phyloP scores from a whole-genome alignment of 1,140 invertebrate species.

The Drosophila sp. region DNA sequence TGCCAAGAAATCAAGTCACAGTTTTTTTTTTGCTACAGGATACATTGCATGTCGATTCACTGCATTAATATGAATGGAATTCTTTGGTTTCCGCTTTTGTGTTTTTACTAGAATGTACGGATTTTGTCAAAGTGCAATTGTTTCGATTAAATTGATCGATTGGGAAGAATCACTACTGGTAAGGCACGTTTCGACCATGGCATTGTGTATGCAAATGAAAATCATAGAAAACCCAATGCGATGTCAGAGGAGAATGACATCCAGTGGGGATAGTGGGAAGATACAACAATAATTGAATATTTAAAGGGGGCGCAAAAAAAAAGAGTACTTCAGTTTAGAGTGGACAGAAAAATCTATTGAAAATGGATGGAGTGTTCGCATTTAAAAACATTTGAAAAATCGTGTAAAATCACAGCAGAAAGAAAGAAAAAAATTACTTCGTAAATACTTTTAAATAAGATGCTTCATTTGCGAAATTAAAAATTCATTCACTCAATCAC shows the following conservation, averaged over 20 bases:
- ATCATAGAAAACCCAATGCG: slow-evolving; percentile 14
- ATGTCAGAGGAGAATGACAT: not conserved
- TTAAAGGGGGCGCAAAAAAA: slow-evolving; percentile 18
- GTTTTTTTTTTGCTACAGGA: not conserved
- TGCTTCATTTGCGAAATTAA: slow-evolving; percentile 57
- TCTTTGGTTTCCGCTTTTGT: not conserved
- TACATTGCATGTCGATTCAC: not conserved
- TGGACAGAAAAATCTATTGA: not conserved
- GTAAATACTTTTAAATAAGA: slow-evolving; percentile 49
- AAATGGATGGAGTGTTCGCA: not conserved
- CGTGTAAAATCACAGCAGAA: slow-evolving; percentile 13
- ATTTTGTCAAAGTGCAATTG: slow-evolving; percentile 40
- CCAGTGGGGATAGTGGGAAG: not conserved
- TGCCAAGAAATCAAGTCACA: no score
- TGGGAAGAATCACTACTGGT: not conserved
- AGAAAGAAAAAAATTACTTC: slow-evolving; percentile 5
- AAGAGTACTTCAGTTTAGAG: slow-evolving; percentile 18
- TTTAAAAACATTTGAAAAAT: not conserved
- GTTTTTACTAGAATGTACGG: slow-evolving; percentile 13
- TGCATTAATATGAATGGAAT: not conserved
- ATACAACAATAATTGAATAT: slow-evolving; percentile 47
- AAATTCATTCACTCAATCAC: slow-evolving; percentile 36
- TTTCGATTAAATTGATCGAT: slow-evolving; percentile 28
- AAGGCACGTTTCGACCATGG: slow-evolving; percentile 13
- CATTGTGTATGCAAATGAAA: slow-evolving; percentile 24